A percentile compares a stretch with the other conserved stretches of the same genome.
These are phyloP conservation scores for Fistularia commersonii DNA, from an alignment of 2,797 vertebrate species.

Conservation along the genomic window DNA sequence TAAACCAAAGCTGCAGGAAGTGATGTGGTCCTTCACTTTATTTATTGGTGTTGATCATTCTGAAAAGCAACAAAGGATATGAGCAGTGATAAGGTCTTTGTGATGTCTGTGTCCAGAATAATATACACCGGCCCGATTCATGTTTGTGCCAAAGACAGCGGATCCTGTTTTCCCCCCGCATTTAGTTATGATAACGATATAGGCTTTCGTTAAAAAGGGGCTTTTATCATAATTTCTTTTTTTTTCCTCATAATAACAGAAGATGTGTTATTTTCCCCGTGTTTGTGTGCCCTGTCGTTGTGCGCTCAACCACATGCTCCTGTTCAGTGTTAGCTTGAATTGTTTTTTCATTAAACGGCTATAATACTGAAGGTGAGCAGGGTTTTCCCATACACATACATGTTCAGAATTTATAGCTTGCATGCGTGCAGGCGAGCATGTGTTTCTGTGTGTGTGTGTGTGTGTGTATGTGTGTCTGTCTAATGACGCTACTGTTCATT, in stretches of 20 bases:
- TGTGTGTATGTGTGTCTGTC: neutral
- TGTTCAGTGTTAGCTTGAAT: neutral
- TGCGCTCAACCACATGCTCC: neutral
- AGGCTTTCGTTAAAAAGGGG: slow-evolving; percentile 11
- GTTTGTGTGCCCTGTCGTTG: too few species aligned
- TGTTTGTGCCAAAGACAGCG: slow-evolving; percentile 47
- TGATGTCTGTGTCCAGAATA: slow-evolving; percentile 53
- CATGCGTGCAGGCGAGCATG: too few species aligned
- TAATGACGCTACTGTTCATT: neutral
- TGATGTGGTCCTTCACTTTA: slow-evolving; percentile 36
- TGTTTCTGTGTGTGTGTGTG: neutral
- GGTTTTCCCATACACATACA: neutral
- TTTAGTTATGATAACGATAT: slow-evolving; percentile 27
- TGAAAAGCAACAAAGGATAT: slow-evolving; percentile 42
- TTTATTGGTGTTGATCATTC: slow-evolving; percentile 58
- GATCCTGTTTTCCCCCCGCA: slow-evolving; percentile 8
- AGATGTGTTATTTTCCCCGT: too few species aligned
- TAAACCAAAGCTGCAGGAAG: slow-evolving; percentile 38
- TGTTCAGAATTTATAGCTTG: slow-evolving; percentile 1
- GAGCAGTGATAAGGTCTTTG: slow-evolving; percentile 42
- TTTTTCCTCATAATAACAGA: neutral
- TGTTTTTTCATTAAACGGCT: too few species aligned
- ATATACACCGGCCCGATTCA: slow-evolving; percentile 53
- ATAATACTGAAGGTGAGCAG: neutral
- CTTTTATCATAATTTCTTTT: slow-evolving; percentile 24